Evolutionary conservation across 2,797 vertebrate genomes (phyloP), one percentile per base, ranked within the genome.

Genomic region (Pelodytes ibericus): DNA sequence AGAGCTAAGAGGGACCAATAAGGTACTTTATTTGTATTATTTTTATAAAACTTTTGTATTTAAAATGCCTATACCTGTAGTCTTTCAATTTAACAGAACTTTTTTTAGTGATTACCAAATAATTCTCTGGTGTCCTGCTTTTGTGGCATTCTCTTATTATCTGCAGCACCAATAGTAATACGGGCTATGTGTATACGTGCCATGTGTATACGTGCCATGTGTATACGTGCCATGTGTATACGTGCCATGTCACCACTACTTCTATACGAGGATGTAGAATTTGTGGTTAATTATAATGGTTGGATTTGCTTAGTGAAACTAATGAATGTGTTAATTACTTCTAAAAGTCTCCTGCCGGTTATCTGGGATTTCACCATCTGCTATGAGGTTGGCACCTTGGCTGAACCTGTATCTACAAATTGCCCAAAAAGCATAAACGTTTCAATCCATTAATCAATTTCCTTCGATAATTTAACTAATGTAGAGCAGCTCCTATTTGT

Each of bases 381-480:
- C n/a, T 11, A 24, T 53, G 24, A 16, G 22, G 13, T 62, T 26
- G 24, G 58, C 29, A 62, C 15, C 49, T 71, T 76, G n/a, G 41
- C 27, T 51, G 10, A 39, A 22, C 18, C 25, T 41, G 13, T 71
- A 44, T 22, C 11, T 74, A 9, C 66, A 67, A 71, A 74, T 66
- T 58, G 30, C 63, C 61, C 49, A 33, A 18, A 58, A 74, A 74
- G 27, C 49, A 39, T 7, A 4, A 63, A 22, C 49, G 24, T 67
- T 58, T 22, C 58, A 24, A 31, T 56, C 66, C 72, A 74, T 74
- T 74, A 74, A 30, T 74, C 39, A 26, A 20, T 74, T 67, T 67
- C 30, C 53, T 47, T 59, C 31, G 53, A 59, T 74, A 74, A 74
- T 67, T 63, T 29, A 27, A 10, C 33, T 74, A 66, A 74, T 58